Conservation (phyloP, 1,140 invertebrate genomes). For the Ceratina japonica region DNA sequence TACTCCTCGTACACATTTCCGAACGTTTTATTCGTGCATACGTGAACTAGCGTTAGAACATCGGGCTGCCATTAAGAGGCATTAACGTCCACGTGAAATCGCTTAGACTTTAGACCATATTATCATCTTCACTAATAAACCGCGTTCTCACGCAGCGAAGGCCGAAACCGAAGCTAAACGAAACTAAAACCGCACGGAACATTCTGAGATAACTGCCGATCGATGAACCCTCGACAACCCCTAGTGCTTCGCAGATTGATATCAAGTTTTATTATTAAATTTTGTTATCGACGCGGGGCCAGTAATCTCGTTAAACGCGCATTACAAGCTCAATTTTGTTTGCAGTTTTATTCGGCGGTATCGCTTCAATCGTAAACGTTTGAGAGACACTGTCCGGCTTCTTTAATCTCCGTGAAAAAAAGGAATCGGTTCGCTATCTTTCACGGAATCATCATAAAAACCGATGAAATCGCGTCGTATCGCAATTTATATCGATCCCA, state of each 20-base stretch:
- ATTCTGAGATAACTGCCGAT: background rate
- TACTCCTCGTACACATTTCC: too few relatives aligned
- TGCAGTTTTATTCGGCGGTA: too few relatives aligned
- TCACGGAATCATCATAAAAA: background rate
- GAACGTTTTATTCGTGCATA: background rate
- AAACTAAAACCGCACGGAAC: background rate
- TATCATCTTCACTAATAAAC: background rate
- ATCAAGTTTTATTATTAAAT: too few relatives aligned
- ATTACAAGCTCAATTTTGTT: too few relatives aligned
- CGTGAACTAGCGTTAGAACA: background rate
- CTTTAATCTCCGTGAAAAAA: background rate
- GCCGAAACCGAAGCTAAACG: background rate
- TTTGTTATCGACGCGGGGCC: too few relatives aligned
- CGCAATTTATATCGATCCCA: conserved; percentile 17
- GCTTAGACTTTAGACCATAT: background rate
- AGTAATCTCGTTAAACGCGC: too few relatives aligned
- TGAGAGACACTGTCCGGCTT: conserved; percentile 3
- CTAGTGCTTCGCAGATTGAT: too few relatives aligned
- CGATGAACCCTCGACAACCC: background rate
- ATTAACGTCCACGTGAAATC: background rate
- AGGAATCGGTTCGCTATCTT: background rate
- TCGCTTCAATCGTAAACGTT: background rate
- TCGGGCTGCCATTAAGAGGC: background rate
- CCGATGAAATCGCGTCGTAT: background rate
- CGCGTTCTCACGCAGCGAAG: background rate